Evolutionary conservation across 2,888 invertebrate genomes (phyloP).

Genomic region (Tetragonisca angustula): DNA sequence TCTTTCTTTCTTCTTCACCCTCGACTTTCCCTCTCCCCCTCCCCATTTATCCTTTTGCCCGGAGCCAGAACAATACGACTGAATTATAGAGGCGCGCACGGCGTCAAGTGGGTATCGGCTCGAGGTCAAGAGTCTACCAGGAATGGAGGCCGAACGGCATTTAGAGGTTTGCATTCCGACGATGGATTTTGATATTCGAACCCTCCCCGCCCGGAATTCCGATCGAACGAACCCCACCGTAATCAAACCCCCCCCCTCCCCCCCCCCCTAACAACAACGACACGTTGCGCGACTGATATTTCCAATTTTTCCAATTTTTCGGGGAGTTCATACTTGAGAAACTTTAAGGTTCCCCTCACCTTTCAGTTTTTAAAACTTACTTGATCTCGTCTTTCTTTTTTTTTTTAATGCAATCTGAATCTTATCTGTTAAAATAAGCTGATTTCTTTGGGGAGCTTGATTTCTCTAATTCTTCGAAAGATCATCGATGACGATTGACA

Average conservation of each 20-base stretch:
- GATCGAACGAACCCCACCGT: constrained; percentile 39
- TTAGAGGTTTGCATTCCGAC: constrained; percentile 55
- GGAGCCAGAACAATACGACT: constrained; percentile 73
- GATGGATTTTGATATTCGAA: constrained; percentile 53
- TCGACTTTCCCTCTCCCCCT: neutral
- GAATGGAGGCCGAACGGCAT: constrained; percentile 73
- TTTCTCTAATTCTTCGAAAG: too few species aligned
- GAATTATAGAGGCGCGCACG: constrained; percentile 72
- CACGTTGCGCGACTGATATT: neutral
- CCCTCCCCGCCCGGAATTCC: constrained; percentile 37
- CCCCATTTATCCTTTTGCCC: constrained; percentile 34
- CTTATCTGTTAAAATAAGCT: too few species aligned
- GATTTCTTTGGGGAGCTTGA: too few species aligned
- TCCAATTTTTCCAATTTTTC: neutral
- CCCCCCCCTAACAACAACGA: neutral
- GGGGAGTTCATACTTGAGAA: too few species aligned
- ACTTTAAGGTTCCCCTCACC: too few species aligned
- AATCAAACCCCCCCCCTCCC: neutral
- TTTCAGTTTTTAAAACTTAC: too few species aligned
- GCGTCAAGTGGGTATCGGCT: constrained; percentile 72
- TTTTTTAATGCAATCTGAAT: too few species aligned
- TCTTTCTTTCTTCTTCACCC: neutral
- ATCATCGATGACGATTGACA: too few species aligned
- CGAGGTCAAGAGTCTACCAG: constrained; percentile 76
- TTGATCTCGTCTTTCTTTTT: neutral